Evolutionary conservation across 53 echinoderm and acorn worm genomes (phyloP).

Genomic region (Echinarachnius parma): DNA sequence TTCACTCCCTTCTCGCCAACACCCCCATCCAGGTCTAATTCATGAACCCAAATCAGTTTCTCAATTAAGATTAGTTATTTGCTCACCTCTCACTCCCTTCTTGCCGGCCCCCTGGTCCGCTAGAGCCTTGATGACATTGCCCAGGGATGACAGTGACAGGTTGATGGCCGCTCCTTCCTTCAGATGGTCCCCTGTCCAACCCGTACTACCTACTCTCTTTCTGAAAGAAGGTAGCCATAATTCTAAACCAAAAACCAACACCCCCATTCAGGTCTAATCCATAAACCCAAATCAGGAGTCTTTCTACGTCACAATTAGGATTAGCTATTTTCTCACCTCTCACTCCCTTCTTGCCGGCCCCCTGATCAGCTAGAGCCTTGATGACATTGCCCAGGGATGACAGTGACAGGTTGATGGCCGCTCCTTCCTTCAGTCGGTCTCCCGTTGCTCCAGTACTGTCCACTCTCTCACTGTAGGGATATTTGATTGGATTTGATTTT

Average conservation of each 20-base stretch:
- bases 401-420: conserved; percentile 89
- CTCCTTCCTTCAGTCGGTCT: conserved; percentile 90
- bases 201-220: conserved; percentile 81
- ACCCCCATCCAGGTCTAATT: background rate
- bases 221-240: too few species aligned
- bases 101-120: conserved; percentile 69
- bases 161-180: conserved; percentile 89
- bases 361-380: conserved; percentile 78
- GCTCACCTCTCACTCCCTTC: conserved; percentile 53
- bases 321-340: conserved; percentile 61
- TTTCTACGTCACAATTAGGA: too few species aligned
- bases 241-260: too few species aligned
- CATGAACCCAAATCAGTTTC: background rate
- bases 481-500: too few species aligned
- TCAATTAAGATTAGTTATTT: background rate
- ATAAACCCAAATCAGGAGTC: too few species aligned
- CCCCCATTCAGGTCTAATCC: too few species aligned
- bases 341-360: conserved; percentile 68
- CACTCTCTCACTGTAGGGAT: conserved; percentile 86
- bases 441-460: conserved; percentile 95
- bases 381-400: conserved; percentile 79
- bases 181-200: conserved; percentile 77
- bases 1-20: background rate
- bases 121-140: conserved; percentile 70
- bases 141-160: conserved; percentile 72